Evolutionary conservation across 2,888 invertebrate genomes (phyloP).

Genomic region (Hemistola chrysoprasaria): DNA sequence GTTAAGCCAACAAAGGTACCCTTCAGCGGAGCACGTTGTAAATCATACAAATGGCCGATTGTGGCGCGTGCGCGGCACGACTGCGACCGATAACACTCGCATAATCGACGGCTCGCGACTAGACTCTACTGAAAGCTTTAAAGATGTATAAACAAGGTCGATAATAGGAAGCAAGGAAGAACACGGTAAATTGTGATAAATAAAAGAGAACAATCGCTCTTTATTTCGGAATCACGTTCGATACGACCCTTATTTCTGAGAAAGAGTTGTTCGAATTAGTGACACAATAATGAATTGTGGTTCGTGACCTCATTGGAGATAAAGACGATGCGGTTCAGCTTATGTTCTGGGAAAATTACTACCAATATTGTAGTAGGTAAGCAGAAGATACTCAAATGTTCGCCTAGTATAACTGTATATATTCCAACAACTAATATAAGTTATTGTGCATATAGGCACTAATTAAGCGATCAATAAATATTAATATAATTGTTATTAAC

Average conservation of each 20-base stretch:
- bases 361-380: slow-evolving; percentile 18
- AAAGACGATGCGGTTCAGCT: slow-evolving; percentile 19
- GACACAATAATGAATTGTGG: slow-evolving; percentile 29
- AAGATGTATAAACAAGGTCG: slow-evolving; percentile 32
- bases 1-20: slow-evolving; percentile 67
- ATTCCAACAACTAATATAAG: too few species aligned
- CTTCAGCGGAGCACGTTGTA: slow-evolving; percentile 62
- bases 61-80: slow-evolving; percentile 70
- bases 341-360: slow-evolving; percentile 12
- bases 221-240: slow-evolving; percentile 55
- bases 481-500: too few species aligned
- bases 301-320: slow-evolving; percentile 37
- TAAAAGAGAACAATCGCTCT: slow-evolving; percentile 50
- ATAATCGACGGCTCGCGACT: slow-evolving; percentile 39
- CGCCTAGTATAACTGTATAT: too few species aligned
- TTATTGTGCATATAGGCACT: too few species aligned
- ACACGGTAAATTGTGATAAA: slow-evolving; percentile 50
- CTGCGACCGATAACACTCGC: slow-evolving; percentile 47
- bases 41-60: slow-evolving; percentile 71
- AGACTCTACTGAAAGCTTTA: slow-evolving; percentile 40
- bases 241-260: slow-evolving; percentile 41
- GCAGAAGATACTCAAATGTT: too few species aligned
- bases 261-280: slow-evolving; percentile 34
- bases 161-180: slow-evolving; percentile 30
- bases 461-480: too few species aligned